Percentiles rank a stretch among this genome's conserved stretches.
Conservation (phyloP, 2,113 vertebrate genomes). For the Mungos mungo region DNA sequence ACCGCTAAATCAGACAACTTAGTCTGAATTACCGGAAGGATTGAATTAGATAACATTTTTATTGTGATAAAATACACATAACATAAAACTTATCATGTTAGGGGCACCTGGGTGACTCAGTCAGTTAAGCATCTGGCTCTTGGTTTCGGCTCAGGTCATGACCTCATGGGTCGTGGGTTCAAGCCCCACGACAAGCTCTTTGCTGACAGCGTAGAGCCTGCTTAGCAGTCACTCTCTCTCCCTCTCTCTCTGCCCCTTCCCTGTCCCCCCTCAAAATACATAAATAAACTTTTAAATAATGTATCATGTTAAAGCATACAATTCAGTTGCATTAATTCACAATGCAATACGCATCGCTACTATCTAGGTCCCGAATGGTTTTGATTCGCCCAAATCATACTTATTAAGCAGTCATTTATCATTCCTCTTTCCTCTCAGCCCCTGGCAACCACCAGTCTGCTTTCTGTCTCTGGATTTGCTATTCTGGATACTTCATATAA, state of each 20-base stretch:
- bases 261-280: too few relatives aligned
- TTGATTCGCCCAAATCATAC: background rate
- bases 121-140: too few relatives aligned
- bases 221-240: too few relatives aligned
- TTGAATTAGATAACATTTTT: constrained; percentile 14
- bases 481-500: background rate
- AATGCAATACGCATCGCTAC: background rate
- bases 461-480: background rate
- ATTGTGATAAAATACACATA: background rate
- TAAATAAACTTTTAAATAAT: background rate
- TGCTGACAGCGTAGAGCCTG: too few relatives aligned
- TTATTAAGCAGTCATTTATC: background rate
- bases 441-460: background rate
- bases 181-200: too few relatives aligned
- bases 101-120: too few relatives aligned
- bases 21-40: background rate
- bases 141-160: too few relatives aligned
- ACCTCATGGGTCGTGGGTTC: too few relatives aligned
- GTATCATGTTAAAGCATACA: background rate
- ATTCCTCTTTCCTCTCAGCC: background rate
- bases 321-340: background rate
- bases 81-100: background rate
- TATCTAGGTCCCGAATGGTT: background rate
- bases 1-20: background rate
- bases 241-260: too few relatives aligned